Evolutionary conservation across 1,140 invertebrate species (phyloP).

Genomic region (Lamellibrachia luymesi): DNA sequence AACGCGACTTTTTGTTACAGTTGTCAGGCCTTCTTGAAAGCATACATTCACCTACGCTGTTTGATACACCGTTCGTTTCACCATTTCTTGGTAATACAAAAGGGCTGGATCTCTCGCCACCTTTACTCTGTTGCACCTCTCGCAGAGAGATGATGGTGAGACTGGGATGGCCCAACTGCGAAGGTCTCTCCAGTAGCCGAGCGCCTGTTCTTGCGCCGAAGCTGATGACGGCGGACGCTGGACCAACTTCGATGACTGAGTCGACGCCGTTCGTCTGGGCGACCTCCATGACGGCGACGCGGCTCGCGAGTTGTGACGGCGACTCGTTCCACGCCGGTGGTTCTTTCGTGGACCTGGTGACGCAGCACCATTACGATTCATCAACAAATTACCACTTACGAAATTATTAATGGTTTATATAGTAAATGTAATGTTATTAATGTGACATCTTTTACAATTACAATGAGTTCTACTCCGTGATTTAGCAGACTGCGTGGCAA

Average conservation of each 20-base stretch:
- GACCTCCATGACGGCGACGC: neutral
- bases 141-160: neutral
- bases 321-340: neutral
- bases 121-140: neutral
- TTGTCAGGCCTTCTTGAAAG: neutral
- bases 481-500: neutral
- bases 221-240: neutral
- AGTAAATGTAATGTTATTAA: neutral
- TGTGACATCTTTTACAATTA: neutral
- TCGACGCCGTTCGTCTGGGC: neutral
- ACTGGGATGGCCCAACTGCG: neutral
- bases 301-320: neutral
- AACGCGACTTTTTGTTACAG: neutral
- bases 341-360: neutral
- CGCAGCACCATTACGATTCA: neutral
- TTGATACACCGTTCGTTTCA: neutral
- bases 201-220: neutral
- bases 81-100: neutral
- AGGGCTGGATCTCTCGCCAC: neutral
- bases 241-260: neutral
- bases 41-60: neutral
- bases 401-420: neutral
- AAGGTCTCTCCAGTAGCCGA: neutral
- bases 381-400: neutral
- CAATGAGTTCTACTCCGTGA: neutral